Percentiles rank a stretch among this genome's conserved stretches.
Conservation (phyloP, 1,140 invertebrate species). For the Euborellia annulipes region DNA sequence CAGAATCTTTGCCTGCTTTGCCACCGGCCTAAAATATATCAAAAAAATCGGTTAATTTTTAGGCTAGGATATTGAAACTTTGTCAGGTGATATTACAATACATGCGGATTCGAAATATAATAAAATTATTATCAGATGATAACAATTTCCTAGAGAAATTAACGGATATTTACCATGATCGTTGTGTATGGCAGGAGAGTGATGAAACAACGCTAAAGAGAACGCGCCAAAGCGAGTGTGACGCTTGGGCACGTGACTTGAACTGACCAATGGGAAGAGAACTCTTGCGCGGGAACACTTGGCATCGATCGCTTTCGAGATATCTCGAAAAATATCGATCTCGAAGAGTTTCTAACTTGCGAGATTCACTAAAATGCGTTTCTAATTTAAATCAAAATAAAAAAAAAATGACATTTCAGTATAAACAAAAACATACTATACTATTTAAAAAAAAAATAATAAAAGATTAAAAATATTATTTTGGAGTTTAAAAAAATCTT, state of each 20-base stretch:
- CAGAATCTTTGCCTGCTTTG: conserved; percentile 99
- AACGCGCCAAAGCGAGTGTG: conserved; percentile 15
- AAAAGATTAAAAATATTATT: no score
- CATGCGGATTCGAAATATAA: conserved; percentile 14
- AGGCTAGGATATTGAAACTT: conserved; percentile 27
- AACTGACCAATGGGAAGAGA: not conserved
- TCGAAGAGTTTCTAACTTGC: not conserved
- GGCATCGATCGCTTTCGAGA: not conserved
- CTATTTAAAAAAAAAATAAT: no score
- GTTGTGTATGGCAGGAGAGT: conserved; percentile 4
- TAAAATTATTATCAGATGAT: conserved; percentile 19
- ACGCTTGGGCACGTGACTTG: no score
- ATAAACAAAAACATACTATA: no score
- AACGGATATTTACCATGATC: conserved; percentile 34
- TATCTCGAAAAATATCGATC: not conserved
- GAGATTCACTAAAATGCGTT: no score
- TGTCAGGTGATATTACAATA: conserved; percentile 21
- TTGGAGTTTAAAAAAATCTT: no score
- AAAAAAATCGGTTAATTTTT: conserved; percentile 30
- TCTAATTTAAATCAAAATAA: no score
- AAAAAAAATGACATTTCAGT: no score
- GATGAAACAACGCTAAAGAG: conserved; percentile 15
- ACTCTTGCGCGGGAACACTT: not conserved
- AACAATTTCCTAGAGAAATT: conserved; percentile 26
- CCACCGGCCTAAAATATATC: conserved; percentile 69